A percentile compares a stretch with the other conserved stretches of the same genome.
Evolutionary conservation across 2,797 vertebrate genomes (phyloP).

Genomic region (Falco columbarius): DNA sequence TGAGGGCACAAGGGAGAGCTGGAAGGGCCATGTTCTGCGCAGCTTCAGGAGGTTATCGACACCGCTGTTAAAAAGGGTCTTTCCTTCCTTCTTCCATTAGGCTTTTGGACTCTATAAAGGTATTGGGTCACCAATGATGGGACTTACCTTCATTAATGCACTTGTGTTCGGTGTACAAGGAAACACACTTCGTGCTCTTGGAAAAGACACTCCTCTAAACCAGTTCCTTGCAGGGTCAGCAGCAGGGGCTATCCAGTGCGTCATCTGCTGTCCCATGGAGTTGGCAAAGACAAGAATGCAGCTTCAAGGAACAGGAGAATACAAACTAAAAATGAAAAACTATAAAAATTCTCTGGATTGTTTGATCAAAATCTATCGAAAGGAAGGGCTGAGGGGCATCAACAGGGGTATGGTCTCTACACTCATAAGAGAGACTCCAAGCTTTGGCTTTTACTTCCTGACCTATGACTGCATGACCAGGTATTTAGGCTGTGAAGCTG

Average conservation of each 20-base stretch:
- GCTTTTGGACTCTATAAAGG: conserved; percentile 94
- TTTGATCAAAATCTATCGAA: conserved; percentile 89
- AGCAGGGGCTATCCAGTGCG: conserved; percentile 90
- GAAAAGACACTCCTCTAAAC: conserved; percentile 88
- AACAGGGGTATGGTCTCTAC: conserved; percentile 95
- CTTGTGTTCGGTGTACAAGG: conserved; percentile 97
- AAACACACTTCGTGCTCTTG: conserved; percentile 87
- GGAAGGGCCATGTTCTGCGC: not conserved
- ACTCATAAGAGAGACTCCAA: conserved; percentile 90
- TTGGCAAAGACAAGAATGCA: conserved; percentile 98
- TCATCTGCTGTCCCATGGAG: conserved; percentile 98
- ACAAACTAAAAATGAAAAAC: conserved; percentile 83
- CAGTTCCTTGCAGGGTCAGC: conserved; percentile 94
- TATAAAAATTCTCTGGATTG: conserved; percentile 97
- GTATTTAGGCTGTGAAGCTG: conserved; percentile 87
- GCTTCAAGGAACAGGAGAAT: conserved; percentile 92
- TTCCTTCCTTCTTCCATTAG: conserved; percentile 69
- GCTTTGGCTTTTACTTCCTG: conserved; percentile 95
- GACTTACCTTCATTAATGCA: conserved; percentile 97
- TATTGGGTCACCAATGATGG: conserved; percentile 98
- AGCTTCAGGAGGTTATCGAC: not conserved
- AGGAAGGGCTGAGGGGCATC: conserved; percentile 88
- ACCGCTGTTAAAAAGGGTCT: not conserved
- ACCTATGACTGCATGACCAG: conserved; percentile 91
- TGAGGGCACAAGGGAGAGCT: not conserved